Conservation (phyloP, 1,140 invertebrate genomes). For the Maniola jurtina region DNA sequence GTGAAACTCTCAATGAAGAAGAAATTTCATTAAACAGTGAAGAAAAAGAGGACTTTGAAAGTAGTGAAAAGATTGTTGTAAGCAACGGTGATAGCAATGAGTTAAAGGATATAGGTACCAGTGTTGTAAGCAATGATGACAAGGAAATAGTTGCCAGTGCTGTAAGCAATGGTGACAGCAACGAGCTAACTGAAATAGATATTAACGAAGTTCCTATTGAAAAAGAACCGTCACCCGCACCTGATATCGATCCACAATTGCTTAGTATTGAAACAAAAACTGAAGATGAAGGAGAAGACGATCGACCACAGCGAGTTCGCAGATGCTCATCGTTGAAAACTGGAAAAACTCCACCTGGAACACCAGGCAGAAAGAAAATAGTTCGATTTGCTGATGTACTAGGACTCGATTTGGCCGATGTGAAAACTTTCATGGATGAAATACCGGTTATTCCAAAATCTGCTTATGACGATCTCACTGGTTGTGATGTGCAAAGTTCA, state of each 20-base stretch:
- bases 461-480: constrained; percentile 86
- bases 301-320: constrained; percentile 82
- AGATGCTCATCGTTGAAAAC: constrained; percentile 93
- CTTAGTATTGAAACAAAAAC: constrained; percentile 48
- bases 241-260: constrained; percentile 55
- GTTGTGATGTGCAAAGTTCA: constrained; percentile 76
- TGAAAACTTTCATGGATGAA: constrained; percentile 93
- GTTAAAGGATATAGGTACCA: constrained; percentile 52
- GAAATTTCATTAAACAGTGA: constrained; percentile 30
- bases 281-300: constrained; percentile 66
- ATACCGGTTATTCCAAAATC: constrained; percentile 92
- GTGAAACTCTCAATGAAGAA: constrained; percentile 47
- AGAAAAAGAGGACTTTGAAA: constrained; percentile 27
- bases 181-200: constrained; percentile 50
- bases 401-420: constrained; percentile 94
- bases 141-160: constrained; percentile 24
- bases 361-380: constrained; percentile 94
- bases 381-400: constrained; percentile 97
- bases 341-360: constrained; percentile 94
- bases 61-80: constrained; percentile 28
- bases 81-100: constrained; percentile 23
- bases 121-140: constrained; percentile 39
- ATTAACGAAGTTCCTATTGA: constrained; percentile 53
- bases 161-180: constrained; percentile 20
- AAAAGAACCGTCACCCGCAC: constrained; percentile 53